phyloP scores from a whole-genome alignment of 2,797 vertebrate genomes.

The Alectoris magna region DNA sequence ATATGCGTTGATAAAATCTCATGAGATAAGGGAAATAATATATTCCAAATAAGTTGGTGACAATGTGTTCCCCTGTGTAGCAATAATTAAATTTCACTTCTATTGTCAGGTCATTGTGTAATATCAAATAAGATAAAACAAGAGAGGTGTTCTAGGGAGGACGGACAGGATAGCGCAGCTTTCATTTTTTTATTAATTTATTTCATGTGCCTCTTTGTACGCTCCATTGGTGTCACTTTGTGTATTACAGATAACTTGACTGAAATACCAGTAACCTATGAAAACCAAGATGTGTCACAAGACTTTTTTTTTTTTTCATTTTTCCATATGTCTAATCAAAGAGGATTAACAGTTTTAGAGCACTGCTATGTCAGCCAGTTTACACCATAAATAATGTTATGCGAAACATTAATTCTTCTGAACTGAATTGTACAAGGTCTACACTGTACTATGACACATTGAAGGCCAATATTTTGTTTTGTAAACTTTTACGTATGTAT shows the following conservation, averaged over 20 bases:
- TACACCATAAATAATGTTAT: constrained; percentile 47
- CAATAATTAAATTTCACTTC: constrained; percentile 12
- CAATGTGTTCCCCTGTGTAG: background rate
- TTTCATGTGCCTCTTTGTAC: background rate
- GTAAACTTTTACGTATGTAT: constrained; percentile 72
- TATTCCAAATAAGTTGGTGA: background rate
- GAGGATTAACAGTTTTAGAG: constrained; percentile 36
- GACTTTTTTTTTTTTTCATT: background rate
- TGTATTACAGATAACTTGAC: constrained; percentile 6
- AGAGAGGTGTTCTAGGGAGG: background rate
- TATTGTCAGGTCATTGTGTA: constrained; percentile 33
- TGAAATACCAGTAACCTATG: constrained; percentile 11
- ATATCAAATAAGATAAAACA: background rate
- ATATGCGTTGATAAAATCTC: background rate
- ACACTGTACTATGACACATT: constrained; percentile 70
- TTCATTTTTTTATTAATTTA: background rate
- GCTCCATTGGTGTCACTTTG: background rate
- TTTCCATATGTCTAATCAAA: constrained; percentile 25
- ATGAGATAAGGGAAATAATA: constrained; percentile 8
- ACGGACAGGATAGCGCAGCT: background rate
- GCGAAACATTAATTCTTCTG: constrained; percentile 42
- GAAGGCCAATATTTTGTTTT: constrained; percentile 70
- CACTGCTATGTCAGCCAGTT: constrained; percentile 58
- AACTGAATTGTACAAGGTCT: constrained; percentile 66
- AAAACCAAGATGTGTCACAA: constrained; percentile 26